Evolutionary conservation across 1,140 invertebrate genomes (phyloP).

Genomic region (Drosophila sechellia): DNA sequence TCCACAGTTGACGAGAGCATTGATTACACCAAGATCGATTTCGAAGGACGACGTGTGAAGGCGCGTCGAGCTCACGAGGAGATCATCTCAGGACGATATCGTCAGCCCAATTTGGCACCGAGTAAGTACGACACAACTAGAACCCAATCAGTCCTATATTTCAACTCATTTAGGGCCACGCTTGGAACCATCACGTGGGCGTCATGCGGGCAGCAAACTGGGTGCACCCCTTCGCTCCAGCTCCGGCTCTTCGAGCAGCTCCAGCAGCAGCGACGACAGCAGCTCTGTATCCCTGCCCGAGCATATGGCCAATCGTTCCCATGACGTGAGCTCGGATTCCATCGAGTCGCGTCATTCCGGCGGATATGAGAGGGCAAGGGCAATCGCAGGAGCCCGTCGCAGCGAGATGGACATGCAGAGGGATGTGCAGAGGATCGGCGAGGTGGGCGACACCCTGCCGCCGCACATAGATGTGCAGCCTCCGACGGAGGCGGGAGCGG

Average conservation of each 20-base stretch:
- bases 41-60: conserved; percentile 78
- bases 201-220: conserved; percentile 45
- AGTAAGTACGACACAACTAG: conserved; percentile 42
- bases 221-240: conserved; percentile 49
- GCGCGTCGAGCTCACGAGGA: conserved; percentile 82
- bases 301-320: conserved; percentile 49
- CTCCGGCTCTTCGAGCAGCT: conserved; percentile 64
- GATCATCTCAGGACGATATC: conserved; percentile 82
- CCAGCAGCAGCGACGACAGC: conserved; percentile 65
- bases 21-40: conserved; percentile 83
- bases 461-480: conserved; percentile 81
- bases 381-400: conserved; percentile 73
- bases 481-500: conserved; percentile 51
- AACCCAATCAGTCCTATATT: neutral
- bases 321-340: conserved; percentile 73
- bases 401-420: conserved; percentile 80
- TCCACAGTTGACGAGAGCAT: conserved; percentile 76
- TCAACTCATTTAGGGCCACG: conserved; percentile 55
- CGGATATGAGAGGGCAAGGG: conserved; percentile 68
- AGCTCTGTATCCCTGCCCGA: conserved; percentile 67
- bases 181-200: conserved; percentile 52
- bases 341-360: conserved; percentile 78
- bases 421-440: conserved; percentile 65
- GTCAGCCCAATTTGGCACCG: conserved; percentile 79
- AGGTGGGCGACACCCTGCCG: conserved; percentile 54